phyloP scores from a whole-genome alignment of 2,797 vertebrate genomes.

The Chrosomus eos region DNA sequence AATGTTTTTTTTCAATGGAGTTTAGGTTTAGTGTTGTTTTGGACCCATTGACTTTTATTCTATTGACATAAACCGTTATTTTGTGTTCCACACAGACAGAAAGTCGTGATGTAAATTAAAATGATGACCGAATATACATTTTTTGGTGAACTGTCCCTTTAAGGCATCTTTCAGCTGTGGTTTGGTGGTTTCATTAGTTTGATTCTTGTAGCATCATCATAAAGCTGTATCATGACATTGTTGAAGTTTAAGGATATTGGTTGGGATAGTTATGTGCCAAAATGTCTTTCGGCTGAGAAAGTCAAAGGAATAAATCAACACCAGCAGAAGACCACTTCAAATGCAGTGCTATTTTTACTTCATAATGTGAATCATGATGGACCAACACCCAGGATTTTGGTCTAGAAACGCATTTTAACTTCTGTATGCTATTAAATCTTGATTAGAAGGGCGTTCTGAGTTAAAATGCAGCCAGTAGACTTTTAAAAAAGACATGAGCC shows the following conservation, averaged over 20 bases:
- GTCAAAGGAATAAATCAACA: conserved; percentile 4
- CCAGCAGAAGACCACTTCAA: conserved; percentile 4
- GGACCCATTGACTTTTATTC: not conserved
- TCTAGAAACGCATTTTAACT: conserved; percentile 29
- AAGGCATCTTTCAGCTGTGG: not conserved
- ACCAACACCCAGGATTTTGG: conserved; percentile 49
- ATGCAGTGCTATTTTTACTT: conserved; percentile 54
- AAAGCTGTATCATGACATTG: not conserved
- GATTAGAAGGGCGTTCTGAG: conserved; percentile 16
- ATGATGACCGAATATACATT: not conserved
- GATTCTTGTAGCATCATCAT: not conserved
- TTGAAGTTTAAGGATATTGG: not conserved
- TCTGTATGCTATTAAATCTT: conserved; percentile 44
- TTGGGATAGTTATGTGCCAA: conserved; percentile 9
- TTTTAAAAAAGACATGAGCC: conserved; percentile 23
- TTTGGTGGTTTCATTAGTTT: not conserved
- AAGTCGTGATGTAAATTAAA: not conserved
- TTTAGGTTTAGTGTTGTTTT: not conserved
- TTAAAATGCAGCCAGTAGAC: not conserved
- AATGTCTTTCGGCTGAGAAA: conserved; percentile 8
- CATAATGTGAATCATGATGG: conserved; percentile 57
- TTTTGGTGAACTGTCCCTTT: not conserved
- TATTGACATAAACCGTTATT: not conserved
- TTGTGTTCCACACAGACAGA: not conserved
- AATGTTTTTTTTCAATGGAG: not conserved